Conservation (phyloP, 1,140 invertebrate genomes). For the Mizuhopecten yessoensis region DNA sequence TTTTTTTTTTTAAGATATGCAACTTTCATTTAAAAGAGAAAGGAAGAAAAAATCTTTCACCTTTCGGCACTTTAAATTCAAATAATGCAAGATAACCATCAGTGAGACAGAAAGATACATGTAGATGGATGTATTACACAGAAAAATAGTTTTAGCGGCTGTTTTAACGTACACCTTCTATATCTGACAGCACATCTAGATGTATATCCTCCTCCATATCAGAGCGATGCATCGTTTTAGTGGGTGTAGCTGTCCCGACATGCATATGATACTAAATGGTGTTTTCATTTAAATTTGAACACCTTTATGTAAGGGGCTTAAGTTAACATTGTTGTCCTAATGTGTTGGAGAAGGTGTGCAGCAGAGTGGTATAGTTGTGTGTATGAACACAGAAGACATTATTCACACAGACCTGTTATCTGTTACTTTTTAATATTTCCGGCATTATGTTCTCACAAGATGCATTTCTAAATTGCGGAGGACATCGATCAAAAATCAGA, state of each 20-base stretch:
- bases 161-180: not conserved
- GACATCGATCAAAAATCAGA: not conserved
- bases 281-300: constrained; percentile 40
- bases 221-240: not conserved
- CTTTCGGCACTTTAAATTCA: constrained; percentile 13
- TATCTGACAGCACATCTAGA: constrained; percentile 23
- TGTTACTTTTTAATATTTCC: not conserved
- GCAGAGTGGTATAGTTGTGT: constrained; percentile 1
- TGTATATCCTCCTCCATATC: not conserved
- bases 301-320: constrained; percentile 15
- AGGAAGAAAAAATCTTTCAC: not conserved
- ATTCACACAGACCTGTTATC: not conserved
- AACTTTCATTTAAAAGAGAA: not conserved
- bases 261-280: constrained; percentile 15
- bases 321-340: not conserved
- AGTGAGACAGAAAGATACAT: not conserved
- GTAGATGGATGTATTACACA: not conserved
- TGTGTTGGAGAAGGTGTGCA: not conserved
- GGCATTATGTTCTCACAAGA: not conserved
- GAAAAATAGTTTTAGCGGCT: constrained; percentile 38
- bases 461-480: constrained; percentile 7
- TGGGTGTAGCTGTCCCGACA: not conserved
- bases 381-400: too few species aligned
- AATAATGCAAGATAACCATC: not conserved
- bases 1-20: too few species aligned